Evolutionary conservation across 2,113 vertebrate genomes (phyloP).

Genomic region (Petrocephalus zakoni): DNA sequence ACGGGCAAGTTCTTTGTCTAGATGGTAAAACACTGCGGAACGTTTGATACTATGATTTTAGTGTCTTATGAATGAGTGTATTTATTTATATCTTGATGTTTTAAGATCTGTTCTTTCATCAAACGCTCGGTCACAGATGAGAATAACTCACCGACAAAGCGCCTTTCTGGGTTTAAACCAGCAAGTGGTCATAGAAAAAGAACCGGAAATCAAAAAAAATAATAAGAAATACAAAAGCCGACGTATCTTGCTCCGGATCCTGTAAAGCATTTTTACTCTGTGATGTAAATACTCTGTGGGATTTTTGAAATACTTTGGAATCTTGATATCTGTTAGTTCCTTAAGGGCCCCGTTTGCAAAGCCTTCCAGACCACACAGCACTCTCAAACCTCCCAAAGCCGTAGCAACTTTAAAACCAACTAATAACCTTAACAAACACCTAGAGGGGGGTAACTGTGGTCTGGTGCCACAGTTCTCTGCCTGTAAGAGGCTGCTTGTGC

Average conservation of each 20-base stretch:
- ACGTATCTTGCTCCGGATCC: conserved; percentile 26
- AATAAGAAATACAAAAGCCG: conserved; percentile 14
- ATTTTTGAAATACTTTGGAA: conserved; percentile 45
- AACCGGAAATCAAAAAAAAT: neutral
- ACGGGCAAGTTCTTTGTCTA: neutral
- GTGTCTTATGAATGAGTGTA: neutral
- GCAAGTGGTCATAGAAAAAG: conserved; percentile 4
- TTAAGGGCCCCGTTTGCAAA: conserved; percentile 54
- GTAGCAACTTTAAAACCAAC: conserved; percentile 18
- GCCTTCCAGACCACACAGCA: conserved; percentile 27
- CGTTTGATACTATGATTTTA: neutral
- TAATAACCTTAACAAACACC: neutral
- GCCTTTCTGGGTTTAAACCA: conserved; percentile 26
- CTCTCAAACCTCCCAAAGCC: conserved; percentile 1
- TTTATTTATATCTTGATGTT: neutral
- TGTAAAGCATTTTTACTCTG: conserved; percentile 30
- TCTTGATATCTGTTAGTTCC: conserved; percentile 60
- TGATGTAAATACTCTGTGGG: conserved; percentile 54
- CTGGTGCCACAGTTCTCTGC: neutral
- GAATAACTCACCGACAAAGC: conserved; percentile 6
- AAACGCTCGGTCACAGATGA: conserved; percentile 3
- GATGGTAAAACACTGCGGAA: conserved; percentile 5
- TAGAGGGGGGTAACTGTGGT: neutral
- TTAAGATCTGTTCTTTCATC: conserved; percentile 1
- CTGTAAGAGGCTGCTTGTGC: neutral